phyloP scores from a whole-genome alignment of 2,113 vertebrate genomes.

The Thamnophis sirtalis region DNA sequence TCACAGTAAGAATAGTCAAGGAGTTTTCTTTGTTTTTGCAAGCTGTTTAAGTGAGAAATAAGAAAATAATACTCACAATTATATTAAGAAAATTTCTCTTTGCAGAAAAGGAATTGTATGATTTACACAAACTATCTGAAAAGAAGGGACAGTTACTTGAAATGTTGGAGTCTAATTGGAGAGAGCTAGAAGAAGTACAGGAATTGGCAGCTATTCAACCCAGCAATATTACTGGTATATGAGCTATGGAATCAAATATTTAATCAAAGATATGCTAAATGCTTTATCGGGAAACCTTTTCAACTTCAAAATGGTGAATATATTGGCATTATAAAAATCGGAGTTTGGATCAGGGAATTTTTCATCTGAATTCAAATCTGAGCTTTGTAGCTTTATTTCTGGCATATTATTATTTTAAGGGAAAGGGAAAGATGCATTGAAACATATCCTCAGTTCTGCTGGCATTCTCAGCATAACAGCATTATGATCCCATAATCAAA shows the following conservation, averaged over 20 bases:
- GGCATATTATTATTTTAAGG: neutral
- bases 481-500: neutral
- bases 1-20: neutral
- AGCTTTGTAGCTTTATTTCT: neutral
- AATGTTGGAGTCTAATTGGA: neutral
- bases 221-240: neutral
- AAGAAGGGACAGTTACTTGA: neutral
- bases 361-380: neutral
- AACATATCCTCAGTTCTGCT: neutral
- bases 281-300: neutral
- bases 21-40: neutral
- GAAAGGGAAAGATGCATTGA: neutral
- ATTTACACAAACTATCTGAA: neutral
- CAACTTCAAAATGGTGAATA: neutral
- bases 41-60: neutral
- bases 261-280: neutral
- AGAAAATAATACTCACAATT: neutral
- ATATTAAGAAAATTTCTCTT: neutral
- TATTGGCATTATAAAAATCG: neutral
- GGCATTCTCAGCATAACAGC: neutral
- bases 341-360: neutral
- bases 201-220: neutral
- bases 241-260: neutral
- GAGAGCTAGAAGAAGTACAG: neutral
- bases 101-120: conserved; percentile 1